phyloP scores from a whole-genome alignment of 2,797 vertebrate genomes.

The Leptodactylus fallax region DNA sequence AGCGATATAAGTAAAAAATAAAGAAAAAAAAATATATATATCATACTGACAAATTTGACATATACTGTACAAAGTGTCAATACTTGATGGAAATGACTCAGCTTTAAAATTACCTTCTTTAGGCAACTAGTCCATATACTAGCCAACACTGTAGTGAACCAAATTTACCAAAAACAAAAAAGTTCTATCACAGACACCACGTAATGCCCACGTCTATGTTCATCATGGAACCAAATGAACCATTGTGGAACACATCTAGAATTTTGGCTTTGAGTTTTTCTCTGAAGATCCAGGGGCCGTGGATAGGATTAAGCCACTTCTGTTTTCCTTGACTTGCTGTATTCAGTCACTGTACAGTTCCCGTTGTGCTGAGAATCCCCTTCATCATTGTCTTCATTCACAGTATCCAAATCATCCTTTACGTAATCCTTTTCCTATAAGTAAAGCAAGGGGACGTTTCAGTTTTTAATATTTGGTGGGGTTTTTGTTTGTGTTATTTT shows the following conservation, averaged over 20 bases:
- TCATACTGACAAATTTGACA: slow-evolving; percentile 59
- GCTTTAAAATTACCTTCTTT: slow-evolving; percentile 66
- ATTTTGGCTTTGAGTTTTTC: slow-evolving; percentile 33
- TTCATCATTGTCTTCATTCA: slow-evolving; percentile 73
- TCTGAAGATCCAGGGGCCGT: neutral
- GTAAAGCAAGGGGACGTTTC: neutral
- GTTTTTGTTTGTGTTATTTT: too few relatives aligned
- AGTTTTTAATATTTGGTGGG: too few relatives aligned
- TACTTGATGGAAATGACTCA: slow-evolving; percentile 71
- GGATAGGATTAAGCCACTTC: slow-evolving; percentile 68
- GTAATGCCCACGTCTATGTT: slow-evolving; percentile 35
- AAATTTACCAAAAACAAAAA: neutral
- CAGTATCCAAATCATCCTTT: slow-evolving; percentile 73
- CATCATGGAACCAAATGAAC: neutral
- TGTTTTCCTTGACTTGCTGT: slow-evolving; percentile 74
- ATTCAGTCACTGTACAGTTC: slow-evolving; percentile 81
- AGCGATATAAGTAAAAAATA: neutral
- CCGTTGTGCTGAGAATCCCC: slow-evolving; percentile 85
- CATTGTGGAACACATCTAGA: neutral
- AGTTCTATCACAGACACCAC: neutral
- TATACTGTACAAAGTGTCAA: slow-evolving; percentile 67
- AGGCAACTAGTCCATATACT: slow-evolving; percentile 1
- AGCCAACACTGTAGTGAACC: slow-evolving; percentile 44
- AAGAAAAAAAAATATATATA: slow-evolving; percentile 68
- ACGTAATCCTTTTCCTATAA: slow-evolving; percentile 75